Percentiles rank a stretch among this genome's conserved stretches.
phyloP scores from a whole-genome alignment of 2,888 invertebrate species.

The Agrenia bidenticulata region DNA sequence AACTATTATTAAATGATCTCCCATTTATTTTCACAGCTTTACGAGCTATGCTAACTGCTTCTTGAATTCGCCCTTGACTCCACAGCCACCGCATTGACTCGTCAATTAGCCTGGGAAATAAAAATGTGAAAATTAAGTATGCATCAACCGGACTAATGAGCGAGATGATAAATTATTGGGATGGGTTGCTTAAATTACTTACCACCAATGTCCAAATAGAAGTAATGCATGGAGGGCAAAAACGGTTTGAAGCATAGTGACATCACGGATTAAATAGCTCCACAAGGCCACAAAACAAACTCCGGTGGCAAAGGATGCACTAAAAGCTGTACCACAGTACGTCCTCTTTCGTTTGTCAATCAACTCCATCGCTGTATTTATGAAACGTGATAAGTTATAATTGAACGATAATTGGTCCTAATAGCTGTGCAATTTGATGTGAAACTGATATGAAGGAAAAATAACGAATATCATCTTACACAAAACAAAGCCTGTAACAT shows the following conservation, averaged over 20 bases:
- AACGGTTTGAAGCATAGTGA: conserved; percentile 71
- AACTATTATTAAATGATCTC: conserved; percentile 56
- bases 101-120: conserved; percentile 73
- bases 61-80: conserved; percentile 73
- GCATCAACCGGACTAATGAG: too few relatives aligned
- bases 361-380: conserved; percentile 70
- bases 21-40: conserved; percentile 75
- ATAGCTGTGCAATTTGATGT: neutral
- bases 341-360: conserved; percentile 78
- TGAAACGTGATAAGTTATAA: neutral
- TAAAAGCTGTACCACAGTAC: conserved; percentile 75
- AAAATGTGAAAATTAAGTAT: neutral
- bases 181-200: conserved; percentile 18
- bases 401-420: neutral
- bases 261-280: conserved; percentile 74
- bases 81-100: conserved; percentile 86
- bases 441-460: neutral
- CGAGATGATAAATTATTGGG: neutral
- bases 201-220: conserved; percentile 71
- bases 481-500: conserved; percentile 28
- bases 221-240: conserved; percentile 75
- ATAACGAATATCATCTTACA: conserved; percentile 17
- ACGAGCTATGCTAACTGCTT: conserved; percentile 72
- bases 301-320: conserved; percentile 75
- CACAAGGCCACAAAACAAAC: conserved; percentile 80